Evolutionary conservation across 2,797 vertebrate species (phyloP).

Genomic region (Melanotaenia boesemani): DNA sequence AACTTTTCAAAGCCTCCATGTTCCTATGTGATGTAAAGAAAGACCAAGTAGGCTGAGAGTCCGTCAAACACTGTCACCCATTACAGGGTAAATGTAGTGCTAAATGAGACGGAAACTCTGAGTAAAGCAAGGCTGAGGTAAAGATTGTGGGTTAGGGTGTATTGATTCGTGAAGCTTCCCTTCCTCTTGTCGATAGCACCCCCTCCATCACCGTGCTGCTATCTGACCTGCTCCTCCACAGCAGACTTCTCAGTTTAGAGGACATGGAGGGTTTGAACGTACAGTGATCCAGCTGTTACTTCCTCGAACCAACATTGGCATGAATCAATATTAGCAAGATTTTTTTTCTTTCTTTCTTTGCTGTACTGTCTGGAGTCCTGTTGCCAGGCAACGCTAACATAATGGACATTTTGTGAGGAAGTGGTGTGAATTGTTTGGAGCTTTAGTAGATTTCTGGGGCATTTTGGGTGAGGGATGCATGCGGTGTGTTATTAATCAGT

Average conservation of each 20-base stretch:
- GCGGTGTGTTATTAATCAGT: neutral
- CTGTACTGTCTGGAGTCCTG: conserved; percentile 29
- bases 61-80: conserved; percentile 9
- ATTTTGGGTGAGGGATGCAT: neutral
- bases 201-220: conserved; percentile 33
- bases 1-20: conserved; percentile 13
- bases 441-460: conserved; percentile 14
- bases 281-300: conserved; percentile 49
- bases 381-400: conserved; percentile 50
- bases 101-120: conserved; percentile 5
- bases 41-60: neutral
- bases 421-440: conserved; percentile 8
- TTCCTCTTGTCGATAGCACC: conserved; percentile 37
- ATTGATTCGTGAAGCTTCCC: conserved; percentile 50
- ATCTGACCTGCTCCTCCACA: conserved; percentile 42
- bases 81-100: conserved; percentile 11
- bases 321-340: conserved; percentile 47
- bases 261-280: conserved; percentile 5
- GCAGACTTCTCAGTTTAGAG: conserved; percentile 17
- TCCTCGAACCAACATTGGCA: conserved; percentile 40
- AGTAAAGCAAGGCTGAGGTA: conserved; percentile 8
- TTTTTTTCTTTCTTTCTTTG: conserved; percentile 3
- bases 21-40: conserved; percentile 17
- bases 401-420: conserved; percentile 23
- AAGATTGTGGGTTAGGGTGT: conserved; percentile 35